phyloP scores from a whole-genome alignment of 2,113 vertebrate species.

The Prunella fulvescens region DNA sequence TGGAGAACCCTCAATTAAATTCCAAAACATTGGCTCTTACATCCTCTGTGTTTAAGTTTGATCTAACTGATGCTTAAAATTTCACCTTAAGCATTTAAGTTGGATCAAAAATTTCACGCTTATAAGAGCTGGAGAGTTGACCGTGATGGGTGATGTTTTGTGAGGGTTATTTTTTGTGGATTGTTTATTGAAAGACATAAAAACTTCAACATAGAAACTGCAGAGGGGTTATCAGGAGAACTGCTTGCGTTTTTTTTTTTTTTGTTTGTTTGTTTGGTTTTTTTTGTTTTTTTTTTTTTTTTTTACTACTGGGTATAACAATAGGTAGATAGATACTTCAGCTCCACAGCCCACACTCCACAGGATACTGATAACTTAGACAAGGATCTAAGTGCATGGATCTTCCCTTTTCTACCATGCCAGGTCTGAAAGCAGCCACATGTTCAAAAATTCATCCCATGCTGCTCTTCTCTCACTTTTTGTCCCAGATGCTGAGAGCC shows the following conservation, averaged over 20 bases:
- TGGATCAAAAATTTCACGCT: neutral
- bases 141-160: fast-evolving
- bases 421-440: neutral
- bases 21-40: neutral
- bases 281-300: fast-evolving
- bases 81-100: neutral
- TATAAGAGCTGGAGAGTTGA: neutral
- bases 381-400: fast-evolving
- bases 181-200: neutral
- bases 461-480: neutral
- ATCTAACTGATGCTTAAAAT: neutral
- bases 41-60: neutral
- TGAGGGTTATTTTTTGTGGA: neutral
- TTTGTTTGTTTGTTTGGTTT: neutral
- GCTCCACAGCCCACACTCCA: neutral
- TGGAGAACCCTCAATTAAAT: neutral
- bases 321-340: neutral
- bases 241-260: too few relatives aligned
- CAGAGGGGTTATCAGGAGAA: neutral
- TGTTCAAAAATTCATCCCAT: neutral
- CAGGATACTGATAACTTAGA: neutral
- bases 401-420: fast-evolving
- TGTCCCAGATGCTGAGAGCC: neutral
- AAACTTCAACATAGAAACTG: neutral
- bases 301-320: fast-evolving